Conservation (phyloP, 2,113 vertebrate species). For the Syngnathoides biaculeatus region DNA sequence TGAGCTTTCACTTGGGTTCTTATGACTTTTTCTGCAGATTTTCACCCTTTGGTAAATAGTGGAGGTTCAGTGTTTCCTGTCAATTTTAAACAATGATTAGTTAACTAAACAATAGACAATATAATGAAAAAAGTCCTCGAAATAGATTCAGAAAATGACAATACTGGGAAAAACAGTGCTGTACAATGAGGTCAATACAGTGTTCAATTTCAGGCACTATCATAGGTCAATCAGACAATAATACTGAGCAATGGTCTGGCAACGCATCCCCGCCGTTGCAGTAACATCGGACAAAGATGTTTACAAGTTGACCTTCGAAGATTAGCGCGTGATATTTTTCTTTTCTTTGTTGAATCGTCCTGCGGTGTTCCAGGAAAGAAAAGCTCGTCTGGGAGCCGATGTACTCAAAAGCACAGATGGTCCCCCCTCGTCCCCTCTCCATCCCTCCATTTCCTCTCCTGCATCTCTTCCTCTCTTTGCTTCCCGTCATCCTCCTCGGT, state of each 20-base stretch:
- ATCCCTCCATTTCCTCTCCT: conserved; percentile 21
- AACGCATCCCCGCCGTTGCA: conserved; percentile 6
- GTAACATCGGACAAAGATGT: conserved; percentile 37
- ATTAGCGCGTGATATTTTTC: conserved; percentile 34
- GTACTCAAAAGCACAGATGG: conserved; percentile 43
- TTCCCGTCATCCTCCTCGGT: conserved; percentile 50
- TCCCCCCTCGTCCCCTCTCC: conserved; percentile 6
- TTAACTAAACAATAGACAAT: too few relatives aligned
- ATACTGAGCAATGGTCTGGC: conserved; percentile 8
- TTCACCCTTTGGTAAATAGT: too few relatives aligned
- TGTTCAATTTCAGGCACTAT: not conserved
- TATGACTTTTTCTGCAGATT: too few relatives aligned
- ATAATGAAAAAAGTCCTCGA: not conserved
- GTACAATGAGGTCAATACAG: too few relatives aligned
- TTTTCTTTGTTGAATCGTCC: conserved; percentile 35
- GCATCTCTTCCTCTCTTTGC: conserved; percentile 22
- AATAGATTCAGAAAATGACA: not conserved
- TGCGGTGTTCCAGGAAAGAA: conserved; percentile 54
- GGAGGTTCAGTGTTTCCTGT: too few relatives aligned
- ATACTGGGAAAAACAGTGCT: not conserved
- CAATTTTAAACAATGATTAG: too few relatives aligned
- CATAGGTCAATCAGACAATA: not conserved
- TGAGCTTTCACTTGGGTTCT: too few relatives aligned
- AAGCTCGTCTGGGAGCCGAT: conserved; percentile 48
- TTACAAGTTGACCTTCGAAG: conserved; percentile 44